Base-by-base conservation (phyloP, 2,113 vertebrate genomes). In the Hyperopisus bebe region DNA sequence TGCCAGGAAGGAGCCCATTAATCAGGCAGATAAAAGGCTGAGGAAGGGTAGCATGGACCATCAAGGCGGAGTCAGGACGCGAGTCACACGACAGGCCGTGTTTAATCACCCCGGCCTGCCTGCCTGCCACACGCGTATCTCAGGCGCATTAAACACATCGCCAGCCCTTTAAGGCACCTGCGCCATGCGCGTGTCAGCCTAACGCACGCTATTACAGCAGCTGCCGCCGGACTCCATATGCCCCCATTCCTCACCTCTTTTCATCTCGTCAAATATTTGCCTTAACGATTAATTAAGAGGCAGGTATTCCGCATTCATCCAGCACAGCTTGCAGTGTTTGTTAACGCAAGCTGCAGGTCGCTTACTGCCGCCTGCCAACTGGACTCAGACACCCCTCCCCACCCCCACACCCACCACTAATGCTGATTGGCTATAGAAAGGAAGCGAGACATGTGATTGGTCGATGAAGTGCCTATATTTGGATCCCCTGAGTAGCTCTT, bases 251-350 rank as follows among this genome's bases (percentile, higher is more conserved):
- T 87, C 48, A 53, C 86, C 47, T 51, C 86, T 31, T 55, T 87
- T 27, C 86, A 55, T 87, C 85, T 35, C 51, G 19, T 87, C 50
- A 87, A 87, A 87, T 86, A 86, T 86, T 86, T 86, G 83, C 44
- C 83, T 86, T 86, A 48, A 48, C 19, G 24, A 86, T 86, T 86
- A 86, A 86, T 86, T 48, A 86, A 48, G 44, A 48, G 44, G 21
- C 83, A 86, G 83, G 44, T 86, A 86, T 86, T 80, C 74, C 31
- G 74, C 35, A 17, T 42, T 86, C 83, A 86, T 86, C 83, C 83
- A 48, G 42, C 46, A 85, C 82, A 48, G 82, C 82, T 80, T 85
- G 82, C 82, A 47, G n/a, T 86, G 83, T 86, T 86, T 86, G 83
- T 48, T 24, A 86, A 86, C 21, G 44, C 13, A 50, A 86, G 83